Base-by-base conservation (phyloP, 2,888 invertebrate genomes). In the Idaea straminata region DNA sequence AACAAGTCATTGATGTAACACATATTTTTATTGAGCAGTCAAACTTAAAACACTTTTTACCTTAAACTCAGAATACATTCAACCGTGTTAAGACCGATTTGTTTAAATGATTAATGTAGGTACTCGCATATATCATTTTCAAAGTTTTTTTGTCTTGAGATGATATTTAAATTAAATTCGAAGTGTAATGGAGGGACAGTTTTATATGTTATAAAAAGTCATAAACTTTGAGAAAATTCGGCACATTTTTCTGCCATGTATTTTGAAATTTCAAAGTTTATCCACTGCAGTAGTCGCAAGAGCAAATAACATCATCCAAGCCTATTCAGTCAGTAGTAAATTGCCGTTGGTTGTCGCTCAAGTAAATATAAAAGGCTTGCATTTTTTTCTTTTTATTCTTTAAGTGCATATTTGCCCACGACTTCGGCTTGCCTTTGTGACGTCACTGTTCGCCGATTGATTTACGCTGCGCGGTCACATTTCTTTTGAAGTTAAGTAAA, bases 271-370 rank as follows among this genome's bases (percentile, higher is more conserved):
- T 15, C 59, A 6, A 15, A 58, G 3, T 4, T 57, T 36, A 38
- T 58, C 13, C 6, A 47, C 47, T 62, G 38, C 13, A 57, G 38
- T 63, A 63, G 47, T 57, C 63, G 64, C 65, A 61, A 36, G 13
- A 58, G 57, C 62, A 62, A 66, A 38, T 69, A 4, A 66, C 72
- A 65, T 62, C 62, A 38, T 57, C 75, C 79, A 72, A 61, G 68
- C 68, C 70, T 71, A 64, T 61, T 69, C 71, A 74, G 74, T 72
- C 69, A 74, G 75, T 76, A 78, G 78, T 83, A 85, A 86, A 87
- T 86, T 84, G 85, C 80, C 74, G 77, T 80, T 79, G 80, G 81
- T 79, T 82, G 86, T 86, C 84, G 80, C 77, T 85, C 82, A 83
- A 81, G 82, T 79, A 77, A 75, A 77, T 79, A 79, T 80, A 83